Conservation (phyloP, 1,140 invertebrate species). For the Alviniconcha marisindica region DNA sequence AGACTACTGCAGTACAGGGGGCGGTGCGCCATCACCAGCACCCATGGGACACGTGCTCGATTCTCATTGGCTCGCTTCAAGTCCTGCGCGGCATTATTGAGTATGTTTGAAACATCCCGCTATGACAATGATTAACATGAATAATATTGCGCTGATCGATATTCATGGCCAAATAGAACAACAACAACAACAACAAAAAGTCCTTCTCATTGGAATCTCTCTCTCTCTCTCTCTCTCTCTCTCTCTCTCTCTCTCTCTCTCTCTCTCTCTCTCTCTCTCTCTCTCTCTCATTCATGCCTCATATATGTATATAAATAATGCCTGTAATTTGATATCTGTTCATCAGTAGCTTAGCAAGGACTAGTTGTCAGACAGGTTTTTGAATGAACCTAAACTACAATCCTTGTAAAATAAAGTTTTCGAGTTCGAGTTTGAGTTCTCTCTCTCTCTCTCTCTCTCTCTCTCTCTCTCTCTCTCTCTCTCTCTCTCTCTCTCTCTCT, state of each 20-base stretch:
- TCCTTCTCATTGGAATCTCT: not conserved
- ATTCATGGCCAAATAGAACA: too few relatives aligned
- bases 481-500: not conserved
- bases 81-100: too few relatives aligned
- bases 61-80: conserved; percentile 81
- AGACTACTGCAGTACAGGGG: conserved; percentile 97
- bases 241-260: conserved; percentile 29
- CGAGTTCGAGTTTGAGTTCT: not conserved
- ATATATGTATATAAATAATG: not conserved
- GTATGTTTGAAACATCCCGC: too few relatives aligned
- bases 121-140: too few relatives aligned
- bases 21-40: conserved; percentile 94
- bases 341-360: too few relatives aligned
- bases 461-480: conserved; percentile 26
- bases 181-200: too few relatives aligned
- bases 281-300: conserved; percentile 14
- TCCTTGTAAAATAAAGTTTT: not conserved
- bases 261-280: conserved; percentile 29
- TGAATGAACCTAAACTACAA: not conserved
- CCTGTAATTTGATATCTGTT: not conserved
- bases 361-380: too few relatives aligned
- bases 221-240: conserved; percentile 30
- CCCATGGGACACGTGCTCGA: conserved; percentile 88
- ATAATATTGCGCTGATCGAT: too few relatives aligned
- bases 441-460: conserved; percentile 29